phyloP scores from a whole-genome alignment of 1,140 invertebrate species.

The Tetramorium alpestre region DNA sequence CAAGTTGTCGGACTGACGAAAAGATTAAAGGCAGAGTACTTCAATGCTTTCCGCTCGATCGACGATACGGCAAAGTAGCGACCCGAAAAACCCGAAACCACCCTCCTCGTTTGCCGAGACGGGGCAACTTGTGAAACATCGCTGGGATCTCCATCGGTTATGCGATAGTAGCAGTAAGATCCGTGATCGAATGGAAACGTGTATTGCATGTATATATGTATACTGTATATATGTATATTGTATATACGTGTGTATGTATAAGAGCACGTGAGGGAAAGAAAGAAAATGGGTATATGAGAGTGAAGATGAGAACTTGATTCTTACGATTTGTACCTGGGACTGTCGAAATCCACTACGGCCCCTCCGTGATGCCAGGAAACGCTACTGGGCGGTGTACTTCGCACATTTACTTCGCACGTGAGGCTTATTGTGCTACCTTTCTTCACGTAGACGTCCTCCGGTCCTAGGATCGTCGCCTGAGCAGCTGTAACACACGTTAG shows the following conservation, averaged over 20 bases:
- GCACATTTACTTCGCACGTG: constrained; percentile 94
- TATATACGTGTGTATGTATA: no score
- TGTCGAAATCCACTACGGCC: constrained; percentile 94
- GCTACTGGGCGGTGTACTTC: constrained; percentile 93
- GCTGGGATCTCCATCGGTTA: background rate
- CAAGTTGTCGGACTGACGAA: background rate
- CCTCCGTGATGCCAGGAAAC: constrained; percentile 93
- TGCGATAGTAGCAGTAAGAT: constrained; percentile 33
- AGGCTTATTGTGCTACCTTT: constrained; percentile 96
- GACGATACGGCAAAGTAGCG: background rate
- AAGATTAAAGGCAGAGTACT: constrained; percentile 23
- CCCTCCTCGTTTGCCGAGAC: background rate
- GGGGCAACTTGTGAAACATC: background rate
- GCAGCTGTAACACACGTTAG: constrained; percentile 90
- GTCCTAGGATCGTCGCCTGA: constrained; percentile 93
- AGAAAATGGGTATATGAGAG: background rate
- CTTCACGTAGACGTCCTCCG: constrained; percentile 95
- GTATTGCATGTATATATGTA: background rate
- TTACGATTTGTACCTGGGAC: constrained; percentile 87
- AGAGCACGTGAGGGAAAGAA: background rate
- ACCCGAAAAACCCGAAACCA: constrained; percentile 15
- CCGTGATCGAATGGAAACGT: constrained; percentile 37
- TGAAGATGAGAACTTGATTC: constrained; percentile 62
- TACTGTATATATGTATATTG: no score
- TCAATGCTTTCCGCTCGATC: constrained; percentile 22